Evolutionary conservation across 2,113 vertebrate genomes (phyloP), one percentile per base, ranked within the genome.

Genomic region (Galemys pyrenaicus): DNA sequence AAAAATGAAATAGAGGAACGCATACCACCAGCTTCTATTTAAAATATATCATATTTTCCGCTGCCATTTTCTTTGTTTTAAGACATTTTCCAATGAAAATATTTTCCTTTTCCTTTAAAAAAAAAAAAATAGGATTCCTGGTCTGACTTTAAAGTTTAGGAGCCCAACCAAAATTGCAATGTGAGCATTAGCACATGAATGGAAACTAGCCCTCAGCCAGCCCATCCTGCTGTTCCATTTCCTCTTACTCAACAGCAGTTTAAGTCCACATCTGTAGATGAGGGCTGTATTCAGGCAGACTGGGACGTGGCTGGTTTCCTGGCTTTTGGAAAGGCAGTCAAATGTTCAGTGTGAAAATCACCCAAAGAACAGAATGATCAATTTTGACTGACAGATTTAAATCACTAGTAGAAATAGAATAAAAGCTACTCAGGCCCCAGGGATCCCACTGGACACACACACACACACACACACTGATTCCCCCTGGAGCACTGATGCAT

Each of bases 221-320:
- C 19, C 91, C 92, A 95, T 88, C 89, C 97, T 92, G 96, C 95
- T 96, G 92, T 96, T 96, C 96, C 87, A 94, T 96, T 97, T 98
- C 97, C 97, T 97, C 96, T 95, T 87, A 92, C 81, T 98, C 95
- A 97, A 94, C 96, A 96, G 97, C 94, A 0, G 92, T 91, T 93
- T 83, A 96, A 92, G 80, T 13, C 0, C 78, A 96, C 94, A 97
- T 96, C 96, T 96, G 92, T 37, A 96, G 97, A 97, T 95, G 97
- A 96, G 93, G 68, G 97, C 96, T 94, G 90, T 51, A 28, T 26
- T 78, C 54, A 22, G 54, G 54, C 6, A 8, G 19, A 6, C 17
- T 56, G 54, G 20, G 7, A 7, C 54, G 22, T 6, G 5, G 54
- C 17, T 8, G 54, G 54, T 5, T 56, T 56, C 20, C 54, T 56